Evolutionary conservation across 2,113 vertebrate genomes (phyloP), one percentile per base, ranked within the genome.

Genomic region (Cynoglossus semilaevis): DNA sequence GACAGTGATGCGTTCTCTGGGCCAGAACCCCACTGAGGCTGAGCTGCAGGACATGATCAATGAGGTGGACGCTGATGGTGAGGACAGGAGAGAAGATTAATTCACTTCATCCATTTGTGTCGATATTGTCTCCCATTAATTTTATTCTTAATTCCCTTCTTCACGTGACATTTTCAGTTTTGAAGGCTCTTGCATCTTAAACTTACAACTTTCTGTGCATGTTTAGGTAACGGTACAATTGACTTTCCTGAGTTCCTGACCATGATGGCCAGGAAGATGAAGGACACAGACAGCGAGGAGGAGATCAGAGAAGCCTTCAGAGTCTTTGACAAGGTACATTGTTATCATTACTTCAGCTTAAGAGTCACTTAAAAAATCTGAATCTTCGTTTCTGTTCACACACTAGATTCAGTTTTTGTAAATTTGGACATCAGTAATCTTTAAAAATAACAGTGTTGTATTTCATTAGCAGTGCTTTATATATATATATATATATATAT

Each of bases 201-300:
- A 2, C 22, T 29, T 6, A 2, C 6, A 6, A 6, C 8, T 41
- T 13, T 41, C 4, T 41, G 10, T 41, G 11, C 58, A 37, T 62
- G 38, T 40, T 8, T 73, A 95, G 94, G 94, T 22, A 96, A 95
- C 0, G 93, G 94, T 36, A 96, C 94, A 44, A 94, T 95, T 38
- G 93, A 96, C 76, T 96, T 96, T 74, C 94, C 94, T 0, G 93
- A 95, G 87, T 95, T 96, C 80, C 84, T 96, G 58, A 95, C 94
- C 73, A 94, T 95, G 94, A 94, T 95, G 94, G 94, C 92, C 4
- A 89, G 94, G 43, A 96, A 96, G 88, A 95, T 95, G 94, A 96
- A 96, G 76, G 94, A 96, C 19, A 96, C 93, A 0, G 94, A 95
- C 87, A 95, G 94, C 0, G 94, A 96, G 83, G 94, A 95, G 83